Evolutionary conservation across 2,888 invertebrate genomes (phyloP).

Genomic region (Zaprionus lineosus): DNA sequence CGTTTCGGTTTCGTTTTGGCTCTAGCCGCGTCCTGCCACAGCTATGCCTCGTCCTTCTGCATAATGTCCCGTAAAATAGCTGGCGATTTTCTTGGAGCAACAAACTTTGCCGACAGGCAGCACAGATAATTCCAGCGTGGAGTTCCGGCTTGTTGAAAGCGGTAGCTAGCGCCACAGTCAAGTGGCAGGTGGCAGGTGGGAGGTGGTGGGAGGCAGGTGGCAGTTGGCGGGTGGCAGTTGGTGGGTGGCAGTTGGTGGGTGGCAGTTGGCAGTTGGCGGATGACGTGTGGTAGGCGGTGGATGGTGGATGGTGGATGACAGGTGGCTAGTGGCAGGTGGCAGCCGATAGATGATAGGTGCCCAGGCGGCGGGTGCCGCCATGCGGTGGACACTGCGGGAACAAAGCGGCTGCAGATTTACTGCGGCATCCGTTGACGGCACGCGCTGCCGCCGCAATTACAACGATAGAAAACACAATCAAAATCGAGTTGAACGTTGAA

Average conservation of each 20-base stretch:
- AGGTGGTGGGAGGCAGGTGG: no score
- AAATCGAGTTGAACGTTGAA: constrained; percentile 73
- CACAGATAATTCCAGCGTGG: constrained; percentile 32
- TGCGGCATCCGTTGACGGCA: constrained; percentile 25
- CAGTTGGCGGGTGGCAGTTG: no score
- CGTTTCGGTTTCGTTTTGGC: not conserved
- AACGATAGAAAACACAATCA: constrained; percentile 64
- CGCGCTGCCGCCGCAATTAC: constrained; percentile 48
- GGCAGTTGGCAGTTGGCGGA: no score
- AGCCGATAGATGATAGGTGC: no score
- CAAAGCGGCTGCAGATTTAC: constrained; percentile 28
- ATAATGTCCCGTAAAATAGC: constrained; percentile 66
- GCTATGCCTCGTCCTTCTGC: constrained; percentile 36
- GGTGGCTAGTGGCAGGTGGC: not conserved
- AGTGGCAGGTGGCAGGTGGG: not conserved
- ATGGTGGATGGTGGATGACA: no score
- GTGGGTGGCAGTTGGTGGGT: no score
- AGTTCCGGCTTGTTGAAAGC: constrained; percentile 16
- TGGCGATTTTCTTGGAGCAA: constrained; percentile 15
- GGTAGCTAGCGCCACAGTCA: no score
- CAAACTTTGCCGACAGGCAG: constrained; percentile 65
- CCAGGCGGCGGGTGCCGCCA: no score
- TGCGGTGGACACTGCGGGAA: no score
- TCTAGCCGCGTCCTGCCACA: constrained; percentile 2
- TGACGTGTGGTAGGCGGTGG: no score